Evolutionary conservation across 2,797 vertebrate species (phyloP).

Genomic region (Micrastur ruficollis): DNA sequence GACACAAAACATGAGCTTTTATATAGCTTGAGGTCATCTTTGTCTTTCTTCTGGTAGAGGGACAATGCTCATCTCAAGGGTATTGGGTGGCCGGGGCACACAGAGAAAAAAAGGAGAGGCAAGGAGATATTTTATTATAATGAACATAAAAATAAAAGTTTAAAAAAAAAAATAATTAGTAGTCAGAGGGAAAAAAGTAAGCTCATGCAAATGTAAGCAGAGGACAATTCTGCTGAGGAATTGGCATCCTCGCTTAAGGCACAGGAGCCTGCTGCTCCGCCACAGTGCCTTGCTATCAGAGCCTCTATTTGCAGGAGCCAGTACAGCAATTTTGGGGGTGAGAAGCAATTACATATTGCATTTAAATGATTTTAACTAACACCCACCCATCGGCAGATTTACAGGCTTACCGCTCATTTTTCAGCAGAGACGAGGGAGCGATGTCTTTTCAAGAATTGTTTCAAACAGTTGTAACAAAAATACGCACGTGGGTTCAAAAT

Average conservation of each 20-base stretch:
- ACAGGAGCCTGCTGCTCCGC: background rate
- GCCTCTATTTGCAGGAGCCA: background rate
- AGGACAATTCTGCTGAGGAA: background rate
- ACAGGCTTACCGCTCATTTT: background rate
- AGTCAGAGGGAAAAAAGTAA: background rate
- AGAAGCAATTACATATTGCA: background rate
- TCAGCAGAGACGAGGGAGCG: background rate
- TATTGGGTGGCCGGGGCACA: background rate
- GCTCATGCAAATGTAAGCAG: background rate
- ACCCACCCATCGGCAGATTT: background rate
- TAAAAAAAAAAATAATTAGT: background rate
- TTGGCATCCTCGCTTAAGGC: background rate
- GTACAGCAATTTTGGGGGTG: rapidly evolving
- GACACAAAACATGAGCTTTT: background rate
- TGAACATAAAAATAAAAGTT: background rate
- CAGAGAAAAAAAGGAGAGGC: background rate
- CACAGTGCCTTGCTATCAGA: background rate
- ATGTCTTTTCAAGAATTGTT: background rate
- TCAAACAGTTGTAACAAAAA: background rate
- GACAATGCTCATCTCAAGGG: background rate
- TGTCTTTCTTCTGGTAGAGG: background rate
- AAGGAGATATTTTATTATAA: background rate
- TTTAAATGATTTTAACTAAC: background rate
- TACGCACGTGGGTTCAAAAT: background rate
- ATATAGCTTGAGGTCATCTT: background rate